A percentile compares a stretch with the other conserved stretches of the same genome.
These are phyloP conservation scores for Euwallacea similis DNA, from an alignment of 1,140 invertebrate species.

Conservation along the genomic window DNA sequence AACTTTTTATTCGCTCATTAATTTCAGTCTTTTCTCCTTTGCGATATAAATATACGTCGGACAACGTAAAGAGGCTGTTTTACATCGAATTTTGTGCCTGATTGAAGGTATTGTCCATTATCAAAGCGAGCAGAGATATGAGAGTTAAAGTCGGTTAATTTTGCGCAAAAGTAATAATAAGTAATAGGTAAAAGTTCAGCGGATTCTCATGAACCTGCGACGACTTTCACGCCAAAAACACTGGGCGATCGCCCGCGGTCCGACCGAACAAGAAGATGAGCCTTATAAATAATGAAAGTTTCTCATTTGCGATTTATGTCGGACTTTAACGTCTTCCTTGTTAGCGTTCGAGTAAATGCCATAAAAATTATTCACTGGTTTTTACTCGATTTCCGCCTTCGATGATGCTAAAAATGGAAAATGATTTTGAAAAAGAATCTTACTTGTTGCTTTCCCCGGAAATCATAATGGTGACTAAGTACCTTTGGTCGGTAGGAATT, in stretches of 20 bases:
- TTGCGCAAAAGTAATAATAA: constrained; percentile 18
- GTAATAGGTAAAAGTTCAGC: constrained; percentile 35
- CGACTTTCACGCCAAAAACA: constrained; percentile 36
- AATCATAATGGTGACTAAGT: too few species aligned
- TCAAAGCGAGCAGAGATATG: too few species aligned
- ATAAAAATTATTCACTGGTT: constrained; percentile 4
- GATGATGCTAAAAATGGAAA: too few species aligned
- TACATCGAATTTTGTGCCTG: too few species aligned
- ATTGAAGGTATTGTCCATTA: too few species aligned
- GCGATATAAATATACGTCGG: constrained; percentile 28
- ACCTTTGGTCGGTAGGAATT: too few species aligned
- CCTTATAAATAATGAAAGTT: constrained; percentile 34
- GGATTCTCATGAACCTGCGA: constrained; percentile 31
- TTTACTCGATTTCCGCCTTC: too few species aligned
- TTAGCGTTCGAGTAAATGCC: constrained; percentile 15
- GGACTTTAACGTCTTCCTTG: constrained; percentile 22
- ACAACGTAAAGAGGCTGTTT: constrained; percentile 17
- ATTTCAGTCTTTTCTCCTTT: constrained; percentile 31
- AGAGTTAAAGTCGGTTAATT: constrained; percentile 25
- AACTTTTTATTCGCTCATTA: constrained; percentile 35
- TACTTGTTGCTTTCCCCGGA: too few species aligned
- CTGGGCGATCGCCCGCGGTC: constrained; percentile 29
- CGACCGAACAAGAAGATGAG: constrained; percentile 23
- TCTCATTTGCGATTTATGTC: constrained; percentile 30
- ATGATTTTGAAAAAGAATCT: too few species aligned